phyloP scores from a whole-genome alignment of 2,888 invertebrate species.

The Acleris sparsana region DNA sequence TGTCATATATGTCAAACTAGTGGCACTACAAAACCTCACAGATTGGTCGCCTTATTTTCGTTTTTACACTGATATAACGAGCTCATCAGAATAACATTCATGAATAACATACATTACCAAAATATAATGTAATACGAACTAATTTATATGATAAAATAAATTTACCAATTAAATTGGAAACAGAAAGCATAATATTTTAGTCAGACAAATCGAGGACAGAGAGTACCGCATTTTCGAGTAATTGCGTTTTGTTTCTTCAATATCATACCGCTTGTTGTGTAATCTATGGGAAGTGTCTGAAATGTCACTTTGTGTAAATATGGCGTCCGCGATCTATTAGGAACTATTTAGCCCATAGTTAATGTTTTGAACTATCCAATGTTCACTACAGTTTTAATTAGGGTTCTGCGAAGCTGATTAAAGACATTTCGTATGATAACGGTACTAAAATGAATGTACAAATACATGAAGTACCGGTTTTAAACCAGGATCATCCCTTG shows the following conservation, averaged over 20 bases:
- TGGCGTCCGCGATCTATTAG: constrained; percentile 22
- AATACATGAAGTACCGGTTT: constrained; percentile 50
- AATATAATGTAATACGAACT: no score
- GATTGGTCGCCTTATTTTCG: no score
- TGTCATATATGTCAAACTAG: no score
- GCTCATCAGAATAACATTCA: no score
- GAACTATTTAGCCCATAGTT: constrained; percentile 13
- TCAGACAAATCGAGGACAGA: background rate
- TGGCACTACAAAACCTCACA: no score
- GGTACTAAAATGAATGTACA: constrained; percentile 38
- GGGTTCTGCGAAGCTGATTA: constrained; percentile 19
- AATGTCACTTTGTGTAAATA: constrained; percentile 31
- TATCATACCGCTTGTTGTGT: constrained; percentile 2
- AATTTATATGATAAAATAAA: no score
- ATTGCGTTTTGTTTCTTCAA: constrained; percentile 30
- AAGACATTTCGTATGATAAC: constrained; percentile 23
- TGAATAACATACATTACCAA: no score
- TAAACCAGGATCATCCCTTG: constrained; percentile 34
- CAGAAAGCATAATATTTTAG: background rate
- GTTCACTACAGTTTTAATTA: constrained; percentile 7
- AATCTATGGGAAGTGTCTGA: constrained; percentile 2
- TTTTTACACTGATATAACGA: no score
- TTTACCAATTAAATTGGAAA: background rate
- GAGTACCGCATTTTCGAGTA: background rate
- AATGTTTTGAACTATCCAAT: constrained; percentile 25